phyloP scores from a whole-genome alignment of 2,888 invertebrate genomes.

The Pharmacophagus antenor region DNA sequence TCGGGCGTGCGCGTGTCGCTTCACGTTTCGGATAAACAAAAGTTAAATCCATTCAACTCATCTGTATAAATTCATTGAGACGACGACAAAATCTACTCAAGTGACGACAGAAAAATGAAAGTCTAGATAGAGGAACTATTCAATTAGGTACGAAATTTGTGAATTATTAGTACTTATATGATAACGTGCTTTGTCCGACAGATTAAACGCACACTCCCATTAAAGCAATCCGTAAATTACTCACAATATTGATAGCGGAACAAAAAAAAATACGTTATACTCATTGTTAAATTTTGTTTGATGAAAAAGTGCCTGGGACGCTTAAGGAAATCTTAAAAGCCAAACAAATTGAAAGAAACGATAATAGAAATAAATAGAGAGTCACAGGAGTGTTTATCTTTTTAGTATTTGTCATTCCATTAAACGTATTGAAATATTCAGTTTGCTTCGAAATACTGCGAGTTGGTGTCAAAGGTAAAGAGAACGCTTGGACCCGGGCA shows the following conservation, averaged over 20 bases:
- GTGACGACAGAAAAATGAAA: constrained; percentile 29
- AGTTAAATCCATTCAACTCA: constrained; percentile 27
- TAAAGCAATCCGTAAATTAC: constrained; percentile 29
- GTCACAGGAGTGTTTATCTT: constrained; percentile 29
- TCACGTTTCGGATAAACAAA: constrained; percentile 32
- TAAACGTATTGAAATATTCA: constrained; percentile 55
- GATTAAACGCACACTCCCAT: constrained; percentile 27
- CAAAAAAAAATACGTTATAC: constrained; percentile 21
- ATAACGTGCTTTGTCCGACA: constrained; percentile 22
- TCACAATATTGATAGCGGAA: constrained; percentile 24
- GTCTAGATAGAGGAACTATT: constrained; percentile 29
- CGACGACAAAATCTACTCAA: constrained; percentile 16
- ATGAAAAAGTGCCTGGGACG: constrained; percentile 22
- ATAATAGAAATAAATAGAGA: constrained; percentile 28
- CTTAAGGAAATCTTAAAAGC: constrained; percentile 26
- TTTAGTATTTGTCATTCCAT: constrained; percentile 58
- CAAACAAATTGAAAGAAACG: constrained; percentile 28
- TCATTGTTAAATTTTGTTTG: constrained; percentile 24
- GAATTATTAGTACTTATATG: constrained; percentile 29
- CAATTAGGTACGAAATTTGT: constrained; percentile 30
- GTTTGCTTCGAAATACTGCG: constrained; percentile 66
- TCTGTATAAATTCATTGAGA: constrained; percentile 25
- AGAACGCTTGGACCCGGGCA: constrained; percentile 47
- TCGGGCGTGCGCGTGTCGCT: constrained; percentile 30
- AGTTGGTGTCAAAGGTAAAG: constrained; percentile 53